These are phyloP conservation scores for Drosophila persimilis DNA, from an alignment of 1,140 invertebrate species.

Conservation along the genomic window DNA sequence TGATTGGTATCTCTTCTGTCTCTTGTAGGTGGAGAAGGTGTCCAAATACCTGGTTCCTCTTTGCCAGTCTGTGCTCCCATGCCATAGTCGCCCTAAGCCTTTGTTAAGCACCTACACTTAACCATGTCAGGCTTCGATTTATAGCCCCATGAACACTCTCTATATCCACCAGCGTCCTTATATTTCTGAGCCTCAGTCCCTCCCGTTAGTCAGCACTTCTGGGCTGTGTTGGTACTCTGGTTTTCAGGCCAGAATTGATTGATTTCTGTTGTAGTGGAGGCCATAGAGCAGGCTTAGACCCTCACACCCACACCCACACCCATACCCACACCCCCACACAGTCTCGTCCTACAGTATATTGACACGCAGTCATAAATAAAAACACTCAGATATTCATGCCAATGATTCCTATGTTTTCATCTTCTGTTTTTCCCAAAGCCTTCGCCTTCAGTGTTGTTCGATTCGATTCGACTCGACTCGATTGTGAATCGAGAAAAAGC, in stretches of 20 bases:
- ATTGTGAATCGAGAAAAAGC: slow-evolving; percentile 46
- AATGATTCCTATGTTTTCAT: slow-evolving; percentile 36
- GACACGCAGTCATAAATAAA: slow-evolving; percentile 76
- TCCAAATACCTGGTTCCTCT: not conserved
- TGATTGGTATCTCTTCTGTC: slow-evolving; percentile 23
- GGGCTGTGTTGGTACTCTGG: slow-evolving; percentile 13
- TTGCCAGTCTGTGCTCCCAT: not conserved
- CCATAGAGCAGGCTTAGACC: slow-evolving; percentile 45
- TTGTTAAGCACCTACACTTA: slow-evolving; percentile 56
- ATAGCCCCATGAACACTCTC: slow-evolving; percentile 38
- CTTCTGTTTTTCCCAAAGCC: slow-evolving; percentile 3
- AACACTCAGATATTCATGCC: slow-evolving; percentile 79
- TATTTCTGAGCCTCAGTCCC: too few species aligned
- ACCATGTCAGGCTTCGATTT: slow-evolving; percentile 50
- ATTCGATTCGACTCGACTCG: not conserved
- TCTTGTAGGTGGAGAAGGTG: too few species aligned
- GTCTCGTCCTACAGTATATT: slow-evolving; percentile 41
- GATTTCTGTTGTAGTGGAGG: slow-evolving; percentile 66
- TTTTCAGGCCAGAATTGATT: slow-evolving; percentile 56
- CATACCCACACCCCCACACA: not conserved
- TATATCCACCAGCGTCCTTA: slow-evolving; percentile 5
- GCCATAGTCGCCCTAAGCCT: slow-evolving; percentile 7
- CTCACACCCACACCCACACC: not conserved
- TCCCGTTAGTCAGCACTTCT: slow-evolving; percentile 10
- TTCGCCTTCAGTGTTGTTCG: too few species aligned